Base-by-base conservation (phyloP, 2,888 invertebrate species). In the Gryllus longicercus region DNA sequence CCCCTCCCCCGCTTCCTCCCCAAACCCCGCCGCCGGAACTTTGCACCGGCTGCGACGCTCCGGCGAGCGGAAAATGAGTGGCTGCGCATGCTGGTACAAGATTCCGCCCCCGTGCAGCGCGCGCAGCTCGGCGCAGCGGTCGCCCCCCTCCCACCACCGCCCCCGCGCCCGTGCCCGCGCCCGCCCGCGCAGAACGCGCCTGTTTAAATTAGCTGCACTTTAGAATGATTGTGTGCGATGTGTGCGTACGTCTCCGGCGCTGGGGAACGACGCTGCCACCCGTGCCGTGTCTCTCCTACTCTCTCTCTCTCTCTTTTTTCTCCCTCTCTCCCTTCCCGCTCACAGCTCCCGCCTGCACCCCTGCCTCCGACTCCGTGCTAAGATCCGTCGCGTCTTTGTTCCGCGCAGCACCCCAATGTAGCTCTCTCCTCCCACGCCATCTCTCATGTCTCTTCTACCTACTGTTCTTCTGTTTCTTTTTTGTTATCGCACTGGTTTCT, bases 221-320 rank as follows among this genome's bases (percentile, higher is more conserved):
- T 16, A 63, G 63, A 63, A 63, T 63, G 63, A 63, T 63, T 63
- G 63, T 63, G 63, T 63, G 63, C 63, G 63, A 63, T 63, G 63
- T 18, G 14, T 18, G 63, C 63, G 63, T 63, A 16, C 63, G 63
- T 63, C 63, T 63, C 63, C 25, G 25, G 25, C 4, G 25, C 25
- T 38, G 25, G 25, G 25, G 25, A 38, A 18, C 63, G 63, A 63
- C 14, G 63, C 63, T 18, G 63, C 63, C 63, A 63, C 63, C 18
- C 63, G 63, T 10, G 63, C 63, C 63, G 63, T 4, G 4, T 16
- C 18, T 63, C 63, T 63, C 63, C 3, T 10, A 5, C 63, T 14
- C 63, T 18, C 25, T 38, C 25, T 38, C 21, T 11, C 63, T 63
- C 63, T 38, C 25, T 38, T 21, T 21, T 21, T 21, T 21, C 63